Evolutionary conservation across 2,888 invertebrate species (phyloP).

Genomic region (Leptopilina myrica): DNA sequence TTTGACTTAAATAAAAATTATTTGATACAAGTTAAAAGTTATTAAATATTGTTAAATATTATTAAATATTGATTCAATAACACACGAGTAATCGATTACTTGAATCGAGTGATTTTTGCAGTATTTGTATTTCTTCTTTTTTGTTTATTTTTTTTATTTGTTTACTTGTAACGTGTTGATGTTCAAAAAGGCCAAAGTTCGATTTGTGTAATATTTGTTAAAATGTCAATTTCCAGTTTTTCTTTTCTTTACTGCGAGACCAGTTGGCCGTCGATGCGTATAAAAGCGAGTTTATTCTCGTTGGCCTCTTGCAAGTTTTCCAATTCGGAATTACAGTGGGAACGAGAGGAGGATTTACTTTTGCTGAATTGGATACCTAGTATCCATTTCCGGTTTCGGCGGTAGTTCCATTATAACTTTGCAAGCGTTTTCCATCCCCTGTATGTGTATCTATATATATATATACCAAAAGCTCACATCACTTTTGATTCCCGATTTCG

Average conservation of each 20-base stretch:
- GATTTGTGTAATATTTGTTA: slow-evolving; percentile 9
- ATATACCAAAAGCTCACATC: slow-evolving; percentile 40
- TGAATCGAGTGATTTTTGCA: too few relatives aligned
- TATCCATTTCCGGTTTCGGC: slow-evolving; percentile 43
- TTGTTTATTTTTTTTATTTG: too few relatives aligned
- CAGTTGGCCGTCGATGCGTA: slow-evolving; percentile 16
- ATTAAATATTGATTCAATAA: too few relatives aligned
- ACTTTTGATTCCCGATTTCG: slow-evolving; percentile 36
- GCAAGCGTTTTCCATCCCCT: slow-evolving; percentile 40
- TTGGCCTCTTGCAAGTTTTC: slow-evolving; percentile 35
- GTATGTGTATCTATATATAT: slow-evolving; percentile 27
- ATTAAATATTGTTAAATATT: too few relatives aligned
- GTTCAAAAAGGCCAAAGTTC: background rate
- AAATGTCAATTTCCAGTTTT: slow-evolving; percentile 16
- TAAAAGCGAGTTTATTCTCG: slow-evolving; percentile 31
- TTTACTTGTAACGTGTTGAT: too few relatives aligned
- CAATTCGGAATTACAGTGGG: slow-evolving; percentile 29
- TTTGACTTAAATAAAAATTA: too few relatives aligned
- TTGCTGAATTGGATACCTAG: slow-evolving; percentile 34
- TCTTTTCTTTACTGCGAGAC: background rate
- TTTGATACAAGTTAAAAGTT: too few relatives aligned
- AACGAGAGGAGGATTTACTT: slow-evolving; percentile 18
- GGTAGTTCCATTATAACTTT: slow-evolving; percentile 59
- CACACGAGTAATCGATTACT: too few relatives aligned
- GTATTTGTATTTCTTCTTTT: too few relatives aligned